Evolutionary conservation across 37 sponge, comb jelly and placozoan genomes (phyloP).

Genomic region (Ephydatia muelleri): DNA sequence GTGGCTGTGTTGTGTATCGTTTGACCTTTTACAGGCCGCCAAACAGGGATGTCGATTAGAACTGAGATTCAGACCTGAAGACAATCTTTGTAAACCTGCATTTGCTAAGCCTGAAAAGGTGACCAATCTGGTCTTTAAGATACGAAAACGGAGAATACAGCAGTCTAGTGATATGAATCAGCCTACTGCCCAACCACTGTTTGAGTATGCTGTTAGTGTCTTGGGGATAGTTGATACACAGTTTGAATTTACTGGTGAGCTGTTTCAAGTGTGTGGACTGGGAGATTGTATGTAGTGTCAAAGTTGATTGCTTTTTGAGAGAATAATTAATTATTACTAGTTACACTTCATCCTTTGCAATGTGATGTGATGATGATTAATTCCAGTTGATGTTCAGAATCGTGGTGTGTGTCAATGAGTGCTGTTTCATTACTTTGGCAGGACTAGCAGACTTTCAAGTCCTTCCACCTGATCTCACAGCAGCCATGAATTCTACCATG

Average conservation of each 20-base stretch:
- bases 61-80: conserved; percentile 66
- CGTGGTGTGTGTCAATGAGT: no score
- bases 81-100: conserved; percentile 58
- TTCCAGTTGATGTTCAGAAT: no score
- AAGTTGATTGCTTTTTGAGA: no score
- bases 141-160: conserved; percentile 9
- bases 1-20: no score
- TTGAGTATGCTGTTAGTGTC: conserved; percentile 35
- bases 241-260: conserved; percentile 68
- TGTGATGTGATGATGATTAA: neutral
- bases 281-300: no score
- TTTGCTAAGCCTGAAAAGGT: conserved; percentile 4
- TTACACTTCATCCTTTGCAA: no score
- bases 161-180: no score
- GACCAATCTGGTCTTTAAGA: conserved; percentile 30
- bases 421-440: conserved; percentile 2
- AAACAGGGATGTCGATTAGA: conserved; percentile 21
- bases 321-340: no score
- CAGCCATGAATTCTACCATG: neutral
- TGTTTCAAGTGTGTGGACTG: neutral
- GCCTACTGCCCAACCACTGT: neutral
- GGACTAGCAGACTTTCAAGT: conserved; percentile 74
- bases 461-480: conserved; percentile 58
- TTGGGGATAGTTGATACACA: conserved; percentile 48
- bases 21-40: conserved; percentile 11